These are phyloP conservation scores for Corythoichthys intestinalis DNA, from an alignment of 2,113 vertebrate genomes.

Conservation along the genomic window DNA sequence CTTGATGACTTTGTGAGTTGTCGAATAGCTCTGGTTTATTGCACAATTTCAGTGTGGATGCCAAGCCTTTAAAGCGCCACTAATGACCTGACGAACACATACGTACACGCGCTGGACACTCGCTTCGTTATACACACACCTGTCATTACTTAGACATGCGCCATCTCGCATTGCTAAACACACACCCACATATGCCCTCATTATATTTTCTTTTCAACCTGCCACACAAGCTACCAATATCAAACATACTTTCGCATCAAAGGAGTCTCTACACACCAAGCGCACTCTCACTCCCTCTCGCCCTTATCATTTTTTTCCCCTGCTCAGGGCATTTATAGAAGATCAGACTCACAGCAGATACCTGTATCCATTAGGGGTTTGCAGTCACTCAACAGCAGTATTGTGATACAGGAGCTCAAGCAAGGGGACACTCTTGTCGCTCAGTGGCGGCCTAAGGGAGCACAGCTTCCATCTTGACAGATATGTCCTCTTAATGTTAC, in stretches of 20 bases:
- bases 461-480: constrained; percentile 52
- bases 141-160: constrained; percentile 26
- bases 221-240: constrained; percentile 23
- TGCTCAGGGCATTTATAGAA: constrained; percentile 30
- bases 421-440: constrained; percentile 54
- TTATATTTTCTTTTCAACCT: constrained; percentile 53
- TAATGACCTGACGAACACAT: constrained; percentile 56
- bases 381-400: constrained; percentile 58
- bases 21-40: constrained; percentile 58
- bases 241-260: constrained; percentile 39
- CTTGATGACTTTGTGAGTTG: constrained; percentile 38
- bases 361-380: constrained; percentile 51
- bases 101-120: constrained; percentile 34
- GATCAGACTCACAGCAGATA: constrained; percentile 49
- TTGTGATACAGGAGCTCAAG: constrained; percentile 51
- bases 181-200: constrained; percentile 35
- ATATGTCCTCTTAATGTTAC: constrained; percentile 52
- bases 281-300: constrained; percentile 5
- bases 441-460: constrained; percentile 56
- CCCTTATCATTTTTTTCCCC: constrained; percentile 16
- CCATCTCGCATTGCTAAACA: background rate
- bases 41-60: constrained; percentile 36
- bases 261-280: constrained; percentile 28
- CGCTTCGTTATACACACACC: constrained; percentile 22
- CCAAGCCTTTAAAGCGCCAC: constrained; percentile 51